Conservation (phyloP, 2,797 vertebrate genomes). For the Brachymystax lenok region DNA sequence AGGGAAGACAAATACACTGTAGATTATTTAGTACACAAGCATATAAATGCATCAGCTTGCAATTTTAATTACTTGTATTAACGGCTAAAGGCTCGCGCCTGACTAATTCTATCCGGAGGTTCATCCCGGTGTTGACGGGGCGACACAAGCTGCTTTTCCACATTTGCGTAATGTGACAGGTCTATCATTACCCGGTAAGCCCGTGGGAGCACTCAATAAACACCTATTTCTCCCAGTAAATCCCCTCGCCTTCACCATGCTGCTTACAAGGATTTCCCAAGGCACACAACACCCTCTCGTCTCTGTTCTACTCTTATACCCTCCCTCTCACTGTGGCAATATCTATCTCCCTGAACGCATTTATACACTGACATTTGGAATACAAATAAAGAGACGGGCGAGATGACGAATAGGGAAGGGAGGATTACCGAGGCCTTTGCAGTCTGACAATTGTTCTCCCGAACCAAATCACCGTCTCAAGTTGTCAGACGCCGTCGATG, state of each 20-base stretch:
- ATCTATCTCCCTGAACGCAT: conserved; percentile 59
- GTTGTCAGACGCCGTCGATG: conserved; percentile 36
- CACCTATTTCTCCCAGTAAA: conserved; percentile 84
- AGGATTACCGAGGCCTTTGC: conserved; percentile 72
- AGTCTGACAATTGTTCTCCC: conserved; percentile 70
- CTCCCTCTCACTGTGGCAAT: conserved; percentile 64
- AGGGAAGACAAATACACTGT: conserved; percentile 79
- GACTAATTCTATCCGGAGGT: conserved; percentile 80
- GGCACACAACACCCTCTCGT: conserved; percentile 75
- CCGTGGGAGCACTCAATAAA: conserved; percentile 84
- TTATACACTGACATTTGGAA: conserved; percentile 85
- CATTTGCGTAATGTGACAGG: conserved; percentile 87
- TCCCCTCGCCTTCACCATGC: conserved; percentile 70
- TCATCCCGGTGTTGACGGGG: conserved; percentile 61
- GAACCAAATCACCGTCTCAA: background rate
- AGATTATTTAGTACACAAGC: conserved; percentile 83
- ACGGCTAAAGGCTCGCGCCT: conserved; percentile 80
- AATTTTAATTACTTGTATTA: conserved; percentile 85
- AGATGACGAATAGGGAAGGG: conserved; percentile 70
- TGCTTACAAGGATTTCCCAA: conserved; percentile 78
- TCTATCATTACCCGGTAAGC: conserved; percentile 86
- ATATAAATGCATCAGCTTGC: conserved; percentile 78
- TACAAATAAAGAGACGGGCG: conserved; percentile 81
- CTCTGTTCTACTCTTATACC: conserved; percentile 37
- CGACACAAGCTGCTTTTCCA: conserved; percentile 74